phyloP scores from a whole-genome alignment of 2,888 invertebrate species.

The Crossocerus cetratus region DNA sequence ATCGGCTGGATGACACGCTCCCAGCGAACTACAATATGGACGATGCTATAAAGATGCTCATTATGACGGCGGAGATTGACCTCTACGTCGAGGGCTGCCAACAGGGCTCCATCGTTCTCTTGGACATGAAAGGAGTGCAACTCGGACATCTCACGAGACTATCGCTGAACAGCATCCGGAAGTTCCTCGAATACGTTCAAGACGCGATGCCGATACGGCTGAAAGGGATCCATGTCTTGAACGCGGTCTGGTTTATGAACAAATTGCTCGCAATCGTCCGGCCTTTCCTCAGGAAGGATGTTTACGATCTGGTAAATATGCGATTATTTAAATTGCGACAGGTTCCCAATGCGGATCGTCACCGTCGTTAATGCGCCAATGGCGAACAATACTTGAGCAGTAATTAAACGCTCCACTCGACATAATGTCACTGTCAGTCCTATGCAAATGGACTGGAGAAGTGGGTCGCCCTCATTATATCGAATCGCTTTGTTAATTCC shows the following conservation, averaged over 20 bases:
- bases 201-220: conserved; percentile 84
- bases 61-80: conserved; percentile 81
- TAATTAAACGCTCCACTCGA: conserved; percentile 50
- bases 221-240: conserved; percentile 83
- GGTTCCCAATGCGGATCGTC: too few species aligned
- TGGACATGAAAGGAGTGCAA: conserved; percentile 83
- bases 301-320: conserved; percentile 71
- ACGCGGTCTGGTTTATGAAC: conserved; percentile 78
- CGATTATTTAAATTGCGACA: too few species aligned
- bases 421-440: neutral
- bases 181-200: conserved; percentile 84
- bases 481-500: neutral
- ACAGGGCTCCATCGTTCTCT: conserved; percentile 82
- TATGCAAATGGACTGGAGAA: too few species aligned
- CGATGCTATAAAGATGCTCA: conserved; percentile 80
- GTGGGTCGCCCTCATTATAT: neutral
- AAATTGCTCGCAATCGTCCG: conserved; percentile 77
- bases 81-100: conserved; percentile 81
- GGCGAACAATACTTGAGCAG: too few species aligned
- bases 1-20: conserved; percentile 80
- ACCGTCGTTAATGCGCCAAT: too few species aligned
- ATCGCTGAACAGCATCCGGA: conserved; percentile 80
- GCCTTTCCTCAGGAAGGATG: conserved; percentile 77
- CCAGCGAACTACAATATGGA: conserved; percentile 81
- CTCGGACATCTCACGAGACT: conserved; percentile 81